A percentile compares a stretch with the other conserved stretches of the same genome.
Conservation (phyloP, 92 coral and sea anemone genomes). For the Isaurus tuberculatus region DNA sequence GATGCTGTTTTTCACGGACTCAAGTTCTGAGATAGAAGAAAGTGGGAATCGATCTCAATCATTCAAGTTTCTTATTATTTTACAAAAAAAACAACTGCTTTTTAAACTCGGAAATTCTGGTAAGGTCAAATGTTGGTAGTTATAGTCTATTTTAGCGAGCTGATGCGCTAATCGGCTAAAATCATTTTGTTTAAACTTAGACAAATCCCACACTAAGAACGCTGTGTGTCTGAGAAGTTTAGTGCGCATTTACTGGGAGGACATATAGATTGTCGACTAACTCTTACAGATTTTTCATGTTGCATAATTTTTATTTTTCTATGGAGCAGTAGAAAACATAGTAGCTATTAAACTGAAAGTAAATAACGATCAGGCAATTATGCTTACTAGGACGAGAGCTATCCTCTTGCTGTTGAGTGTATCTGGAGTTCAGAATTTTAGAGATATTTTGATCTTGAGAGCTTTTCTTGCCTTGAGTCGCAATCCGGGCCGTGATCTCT, state of each 20-base stretch:
- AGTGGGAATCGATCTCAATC: background rate
- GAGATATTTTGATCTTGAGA: slow-evolving; percentile 45
- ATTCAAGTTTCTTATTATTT: slow-evolving; percentile 1
- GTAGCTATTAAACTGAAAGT: slow-evolving; percentile 26
- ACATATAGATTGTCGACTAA: background rate
- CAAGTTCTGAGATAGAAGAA: slow-evolving; percentile 1
- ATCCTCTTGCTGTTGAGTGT: slow-evolving; percentile 47
- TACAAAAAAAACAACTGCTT: slow-evolving; percentile 22
- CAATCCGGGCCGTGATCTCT: slow-evolving; percentile 32
- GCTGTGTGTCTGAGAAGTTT: background rate
- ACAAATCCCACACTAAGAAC: slow-evolving; percentile 17
- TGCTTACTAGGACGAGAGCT: slow-evolving; percentile 46
- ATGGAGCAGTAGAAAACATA: slow-evolving; percentile 9
- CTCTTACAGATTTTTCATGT: background rate
- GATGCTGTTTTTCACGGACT: background rate
- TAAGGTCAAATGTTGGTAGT: slow-evolving; percentile 18
- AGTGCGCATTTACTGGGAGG: background rate
- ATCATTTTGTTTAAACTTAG: slow-evolving; percentile 26
- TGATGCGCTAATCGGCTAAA: slow-evolving; percentile 35
- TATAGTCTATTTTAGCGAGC: slow-evolving; percentile 3
- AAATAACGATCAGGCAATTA: slow-evolving; percentile 38
- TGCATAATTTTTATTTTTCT: background rate
- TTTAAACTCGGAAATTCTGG: slow-evolving; percentile 6
- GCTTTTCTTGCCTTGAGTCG: slow-evolving; percentile 22
- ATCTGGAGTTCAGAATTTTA: slow-evolving; percentile 43